These are phyloP conservation scores for Eulithis testata DNA, from an alignment of 2,888 invertebrate species.

Conservation along the genomic window DNA sequence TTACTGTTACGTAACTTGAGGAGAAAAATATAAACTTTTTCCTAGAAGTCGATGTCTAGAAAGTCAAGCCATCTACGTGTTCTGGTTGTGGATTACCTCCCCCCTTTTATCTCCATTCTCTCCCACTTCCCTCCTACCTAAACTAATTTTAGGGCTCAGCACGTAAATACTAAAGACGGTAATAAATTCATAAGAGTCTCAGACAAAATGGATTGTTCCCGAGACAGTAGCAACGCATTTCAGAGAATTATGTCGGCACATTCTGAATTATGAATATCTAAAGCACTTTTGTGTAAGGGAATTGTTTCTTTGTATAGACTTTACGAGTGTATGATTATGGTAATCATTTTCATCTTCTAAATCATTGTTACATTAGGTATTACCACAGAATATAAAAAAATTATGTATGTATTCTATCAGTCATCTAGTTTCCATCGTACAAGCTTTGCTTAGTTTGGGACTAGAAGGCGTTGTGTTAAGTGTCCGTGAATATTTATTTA, in stretches of 20 bases:
- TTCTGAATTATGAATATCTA: conserved; percentile 31
- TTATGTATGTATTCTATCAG: too few relatives aligned
- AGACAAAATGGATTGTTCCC: conserved; percentile 34
- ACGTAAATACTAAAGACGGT: conserved; percentile 36
- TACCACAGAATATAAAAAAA: too few relatives aligned
- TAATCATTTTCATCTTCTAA: conserved; percentile 12
- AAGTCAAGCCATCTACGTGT: conserved; percentile 53
- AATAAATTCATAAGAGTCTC: conserved; percentile 38
- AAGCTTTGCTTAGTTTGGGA: too few relatives aligned
- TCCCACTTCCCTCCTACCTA: conserved; percentile 36
- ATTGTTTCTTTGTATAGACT: conserved; percentile 25
- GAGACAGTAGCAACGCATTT: conserved; percentile 20
- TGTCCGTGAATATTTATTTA: too few relatives aligned
- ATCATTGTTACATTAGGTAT: neutral
- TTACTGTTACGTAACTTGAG: conserved; percentile 42
- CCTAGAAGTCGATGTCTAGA: conserved; percentile 42
- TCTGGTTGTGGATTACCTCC: conserved; percentile 44
- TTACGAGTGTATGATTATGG: conserved; percentile 23
- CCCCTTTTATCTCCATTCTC: conserved; percentile 17
- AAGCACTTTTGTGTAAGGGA: conserved; percentile 15
- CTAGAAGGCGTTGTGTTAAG: too few relatives aligned
- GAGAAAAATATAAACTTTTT: conserved; percentile 41
- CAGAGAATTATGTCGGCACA: conserved; percentile 23
- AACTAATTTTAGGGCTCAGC: conserved; percentile 45
- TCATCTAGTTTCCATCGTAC: too few relatives aligned